phyloP scores from a whole-genome alignment of 2,888 invertebrate genomes.

The Rosalia funebris region DNA sequence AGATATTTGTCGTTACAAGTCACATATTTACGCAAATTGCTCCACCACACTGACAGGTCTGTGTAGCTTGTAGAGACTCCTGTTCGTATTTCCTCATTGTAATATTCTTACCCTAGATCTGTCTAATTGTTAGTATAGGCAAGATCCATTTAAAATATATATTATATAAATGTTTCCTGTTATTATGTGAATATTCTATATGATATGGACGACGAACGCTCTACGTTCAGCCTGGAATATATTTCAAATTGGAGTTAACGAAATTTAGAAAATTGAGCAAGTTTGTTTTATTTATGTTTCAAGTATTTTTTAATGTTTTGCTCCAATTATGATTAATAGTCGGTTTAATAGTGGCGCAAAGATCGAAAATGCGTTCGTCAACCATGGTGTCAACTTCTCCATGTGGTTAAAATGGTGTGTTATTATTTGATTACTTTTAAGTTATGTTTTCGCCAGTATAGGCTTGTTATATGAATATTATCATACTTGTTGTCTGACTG shows the following conservation, averaged over 20 bases:
- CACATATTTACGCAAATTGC: slow-evolving; percentile 36
- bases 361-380: slow-evolving; percentile 20
- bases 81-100: slow-evolving; percentile 62
- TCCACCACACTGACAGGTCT: slow-evolving; percentile 52
- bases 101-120: slow-evolving; percentile 61
- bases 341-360: slow-evolving; percentile 1
- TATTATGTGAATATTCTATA: slow-evolving; percentile 65
- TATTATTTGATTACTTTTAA: slow-evolving; percentile 57
- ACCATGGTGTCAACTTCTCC: slow-evolving; percentile 45
- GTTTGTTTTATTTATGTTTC: neutral
- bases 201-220: slow-evolving; percentile 56
- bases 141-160: slow-evolving; percentile 64
- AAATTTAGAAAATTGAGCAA: neutral
- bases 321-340: slow-evolving; percentile 1
- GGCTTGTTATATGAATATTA: slow-evolving; percentile 63
- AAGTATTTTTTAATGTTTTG: no score
- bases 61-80: slow-evolving; percentile 62
- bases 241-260: neutral
- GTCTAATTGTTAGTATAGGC: slow-evolving; percentile 63
- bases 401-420: slow-evolving; percentile 61
- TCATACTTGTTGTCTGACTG: slow-evolving; percentile 63
- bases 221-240: neutral
- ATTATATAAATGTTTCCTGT: slow-evolving; percentile 67
- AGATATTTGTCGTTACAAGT: slow-evolving; percentile 13
- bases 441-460: slow-evolving; percentile 58